These are phyloP conservation scores for Rhynchonycteris naso DNA, from an alignment of 2,797 vertebrate genomes.

Conservation along the genomic window DNA sequence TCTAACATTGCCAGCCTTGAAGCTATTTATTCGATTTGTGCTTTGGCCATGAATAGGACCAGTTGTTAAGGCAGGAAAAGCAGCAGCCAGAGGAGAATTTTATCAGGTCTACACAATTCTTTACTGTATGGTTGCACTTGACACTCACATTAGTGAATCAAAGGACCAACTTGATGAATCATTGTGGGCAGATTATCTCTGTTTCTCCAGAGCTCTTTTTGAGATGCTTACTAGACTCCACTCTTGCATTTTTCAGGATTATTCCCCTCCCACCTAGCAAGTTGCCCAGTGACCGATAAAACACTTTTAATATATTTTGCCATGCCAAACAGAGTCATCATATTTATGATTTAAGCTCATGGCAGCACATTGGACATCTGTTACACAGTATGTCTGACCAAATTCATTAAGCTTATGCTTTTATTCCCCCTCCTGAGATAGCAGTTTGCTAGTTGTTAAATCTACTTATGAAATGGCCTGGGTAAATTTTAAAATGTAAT, in stretches of 20 bases:
- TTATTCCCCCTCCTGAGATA: slow-evolving; percentile 59
- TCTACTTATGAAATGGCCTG: slow-evolving; percentile 78
- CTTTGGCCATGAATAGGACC: slow-evolving; percentile 77
- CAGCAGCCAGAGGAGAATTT: slow-evolving; percentile 79
- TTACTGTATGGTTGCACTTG: slow-evolving; percentile 84
- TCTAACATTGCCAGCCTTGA: slow-evolving; percentile 58
- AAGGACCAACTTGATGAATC: slow-evolving; percentile 86
- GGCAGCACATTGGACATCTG: slow-evolving; percentile 83
- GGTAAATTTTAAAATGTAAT: slow-evolving; percentile 83
- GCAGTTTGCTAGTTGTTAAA: slow-evolving; percentile 77
- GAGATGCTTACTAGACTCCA: slow-evolving; percentile 76
- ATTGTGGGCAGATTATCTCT: slow-evolving; percentile 84
- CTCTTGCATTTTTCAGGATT: slow-evolving; percentile 79
- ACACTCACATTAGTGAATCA: slow-evolving; percentile 87
- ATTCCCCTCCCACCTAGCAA: slow-evolving; percentile 74
- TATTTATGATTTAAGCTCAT: slow-evolving; percentile 84
- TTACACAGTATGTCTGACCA: slow-evolving; percentile 83
- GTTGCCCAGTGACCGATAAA: slow-evolving; percentile 80
- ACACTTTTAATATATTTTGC: slow-evolving; percentile 77
- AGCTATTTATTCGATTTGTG: slow-evolving; percentile 77
- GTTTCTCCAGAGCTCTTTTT: slow-evolving; percentile 79
- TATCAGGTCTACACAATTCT: slow-evolving; percentile 82
- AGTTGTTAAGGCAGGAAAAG: slow-evolving; percentile 80
- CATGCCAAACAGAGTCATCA: slow-evolving; percentile 77
- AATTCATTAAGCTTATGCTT: slow-evolving; percentile 82